Conservation (phyloP, 2,888 invertebrate species). For the Acanthococcus lagerstroemiae region DNA sequence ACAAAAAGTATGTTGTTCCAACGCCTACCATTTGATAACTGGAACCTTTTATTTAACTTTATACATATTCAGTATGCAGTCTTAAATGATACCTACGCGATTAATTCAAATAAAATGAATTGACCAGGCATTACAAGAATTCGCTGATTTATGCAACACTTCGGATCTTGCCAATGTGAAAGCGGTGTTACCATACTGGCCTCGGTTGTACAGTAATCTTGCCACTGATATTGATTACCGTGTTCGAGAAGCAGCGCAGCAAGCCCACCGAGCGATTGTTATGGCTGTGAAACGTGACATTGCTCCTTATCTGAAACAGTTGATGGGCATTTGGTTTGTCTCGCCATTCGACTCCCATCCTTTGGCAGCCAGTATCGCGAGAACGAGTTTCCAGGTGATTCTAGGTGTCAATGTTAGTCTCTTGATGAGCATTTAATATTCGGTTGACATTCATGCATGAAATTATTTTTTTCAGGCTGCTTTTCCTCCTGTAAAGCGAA, state of each 20-base stretch:
- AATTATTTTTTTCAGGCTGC: constrained; percentile 48
- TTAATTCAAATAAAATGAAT: neutral
- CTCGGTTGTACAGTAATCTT: constrained; percentile 63
- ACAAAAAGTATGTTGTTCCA: constrained; percentile 58
- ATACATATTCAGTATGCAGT: neutral
- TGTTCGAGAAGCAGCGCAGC: constrained; percentile 67
- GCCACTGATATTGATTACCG: constrained; percentile 70
- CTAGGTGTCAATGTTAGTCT: neutral
- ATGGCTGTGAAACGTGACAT: constrained; percentile 56
- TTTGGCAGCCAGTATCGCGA: constrained; percentile 67
- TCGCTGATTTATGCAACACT: constrained; percentile 56
- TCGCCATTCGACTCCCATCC: constrained; percentile 77
- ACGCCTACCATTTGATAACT: no score
- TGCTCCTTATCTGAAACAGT: constrained; percentile 65
- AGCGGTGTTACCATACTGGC: constrained; percentile 69
- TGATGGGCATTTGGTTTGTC: constrained; percentile 76
- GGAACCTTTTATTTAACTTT: neutral
- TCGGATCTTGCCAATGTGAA: constrained; percentile 58
- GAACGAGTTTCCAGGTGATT: constrained; percentile 53
- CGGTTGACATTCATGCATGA: constrained; percentile 11
- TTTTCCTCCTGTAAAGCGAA: constrained; percentile 66
- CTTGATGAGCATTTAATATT: constrained; percentile 10
- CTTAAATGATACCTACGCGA: neutral
- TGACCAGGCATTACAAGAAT: constrained; percentile 63
- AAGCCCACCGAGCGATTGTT: constrained; percentile 60